Base-by-base conservation (phyloP, 2,113 vertebrate genomes). In the Emydura subglobosa region DNA sequence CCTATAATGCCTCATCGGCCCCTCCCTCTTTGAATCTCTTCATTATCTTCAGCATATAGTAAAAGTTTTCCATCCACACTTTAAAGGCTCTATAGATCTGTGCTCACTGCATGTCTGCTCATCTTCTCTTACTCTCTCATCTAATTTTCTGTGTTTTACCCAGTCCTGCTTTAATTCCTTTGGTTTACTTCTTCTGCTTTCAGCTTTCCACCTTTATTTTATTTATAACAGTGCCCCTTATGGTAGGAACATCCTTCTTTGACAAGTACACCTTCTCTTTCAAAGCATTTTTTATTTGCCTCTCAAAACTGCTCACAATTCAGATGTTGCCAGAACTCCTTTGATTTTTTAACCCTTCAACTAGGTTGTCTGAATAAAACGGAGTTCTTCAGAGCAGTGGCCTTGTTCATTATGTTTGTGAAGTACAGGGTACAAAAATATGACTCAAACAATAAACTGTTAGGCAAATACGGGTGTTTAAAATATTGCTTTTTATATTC, bases 11-110 rank as follows among this genome's bases (percentile, higher is more conserved):
- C 68, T 87, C 7, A 39, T 11, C 44, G 3, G 2, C 29, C 21
- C 79, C 34, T 57, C 89, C 86, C 89, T 24, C 93, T 92, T 92
- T 91, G 19, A 91, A 92, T 93, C 95, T 50, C 54, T 92, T 82
- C 53, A 86, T 74, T 86, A 19, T 57, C 88, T 91, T 88, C 25
- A 86, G 34, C 39, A 27, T 31, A 2, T 47, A 84, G 92, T 81
- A 10, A 83, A 29, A 95, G 95, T 83, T 92, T 79, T 87, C 92
- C 87, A 92, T 61, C 57, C 39, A 65, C 78, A 27, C 50, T 91
- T 92, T 79, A 65, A 86, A 90, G 68, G 29, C 34, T 85, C 89
- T 97, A 88, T 93, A 10, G 42, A 49, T 59, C 31, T 89, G 85
- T 55, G 72, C 61, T 61, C 68, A 14, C 39, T 90, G 42, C 42